These are phyloP conservation scores for Heteromormyrus szaboi DNA, from an alignment of 2,797 vertebrate species.

Conservation along the genomic window DNA sequence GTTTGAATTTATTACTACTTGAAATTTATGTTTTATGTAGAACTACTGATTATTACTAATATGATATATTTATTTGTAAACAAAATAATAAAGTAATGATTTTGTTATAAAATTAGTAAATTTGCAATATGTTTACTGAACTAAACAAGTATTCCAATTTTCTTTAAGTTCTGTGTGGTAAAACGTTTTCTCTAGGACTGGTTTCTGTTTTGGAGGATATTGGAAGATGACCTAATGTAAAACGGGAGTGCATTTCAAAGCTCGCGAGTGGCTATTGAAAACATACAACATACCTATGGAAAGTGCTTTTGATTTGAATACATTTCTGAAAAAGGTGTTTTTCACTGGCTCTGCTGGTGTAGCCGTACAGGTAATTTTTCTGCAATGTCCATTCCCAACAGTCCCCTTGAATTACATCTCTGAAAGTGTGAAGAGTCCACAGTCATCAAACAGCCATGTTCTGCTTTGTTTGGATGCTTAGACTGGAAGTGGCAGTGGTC, in stretches of 20 bases:
- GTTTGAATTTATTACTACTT: not conserved
- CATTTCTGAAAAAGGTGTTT: not conserved
- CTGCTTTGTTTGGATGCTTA: not conserved
- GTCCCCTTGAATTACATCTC: not conserved
- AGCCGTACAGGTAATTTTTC: not conserved
- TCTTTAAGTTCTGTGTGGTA: too few species aligned
- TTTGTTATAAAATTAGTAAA: not conserved
- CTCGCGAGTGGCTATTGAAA: not conserved
- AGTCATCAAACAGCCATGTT: not conserved
- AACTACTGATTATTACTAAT: not conserved
- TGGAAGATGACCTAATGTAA: too few species aligned
- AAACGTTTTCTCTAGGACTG: not conserved
- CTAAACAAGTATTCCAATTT: too few species aligned
- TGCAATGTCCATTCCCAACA: not conserved
- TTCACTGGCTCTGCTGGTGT: not conserved
- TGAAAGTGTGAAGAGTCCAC: not conserved
- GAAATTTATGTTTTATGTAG: not conserved
- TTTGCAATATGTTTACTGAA: not conserved
- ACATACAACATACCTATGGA: not conserved
- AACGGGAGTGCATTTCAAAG: too few species aligned
- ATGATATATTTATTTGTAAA: not conserved
- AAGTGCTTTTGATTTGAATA: not conserved
- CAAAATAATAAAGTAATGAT: not conserved
- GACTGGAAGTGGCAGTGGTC: not conserved
- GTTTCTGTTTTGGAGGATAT: not conserved